These are phyloP conservation scores for Hermatobates lingyangjiaoensis DNA, from an alignment of 1,140 invertebrate genomes.

Conservation along the genomic window DNA sequence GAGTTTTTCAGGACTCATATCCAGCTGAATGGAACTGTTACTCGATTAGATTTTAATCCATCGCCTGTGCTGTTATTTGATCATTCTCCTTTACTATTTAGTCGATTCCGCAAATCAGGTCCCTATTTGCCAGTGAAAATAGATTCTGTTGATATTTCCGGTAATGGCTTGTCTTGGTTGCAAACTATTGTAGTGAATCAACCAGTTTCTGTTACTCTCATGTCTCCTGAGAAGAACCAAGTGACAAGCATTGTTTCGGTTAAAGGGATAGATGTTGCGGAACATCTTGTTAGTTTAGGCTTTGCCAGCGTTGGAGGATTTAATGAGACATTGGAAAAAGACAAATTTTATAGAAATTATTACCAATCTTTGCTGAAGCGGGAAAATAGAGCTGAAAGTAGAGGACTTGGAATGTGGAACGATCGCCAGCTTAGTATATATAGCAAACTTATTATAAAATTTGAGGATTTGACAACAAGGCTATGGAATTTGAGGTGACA, in stretches of 20 bases:
- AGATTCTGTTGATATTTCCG: slow-evolving; percentile 9
- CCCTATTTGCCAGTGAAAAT: slow-evolving; percentile 8
- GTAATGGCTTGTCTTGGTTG: slow-evolving; percentile 13
- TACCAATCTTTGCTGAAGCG: slow-evolving; percentile 9
- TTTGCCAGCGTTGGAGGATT: slow-evolving; percentile 13
- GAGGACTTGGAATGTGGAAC: slow-evolving; percentile 16
- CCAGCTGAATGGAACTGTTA: slow-evolving; percentile 10
- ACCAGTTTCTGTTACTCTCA: slow-evolving; percentile 5
- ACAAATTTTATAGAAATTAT: slow-evolving; percentile 11
- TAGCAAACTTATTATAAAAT: too few species aligned
- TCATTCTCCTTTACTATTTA: slow-evolving; percentile 10
- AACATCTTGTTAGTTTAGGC: slow-evolving; percentile 11
- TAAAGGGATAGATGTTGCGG: slow-evolving; percentile 8
- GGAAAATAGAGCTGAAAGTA: slow-evolving; percentile 9
- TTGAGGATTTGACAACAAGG: too few species aligned
- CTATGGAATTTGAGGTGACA: too few species aligned
- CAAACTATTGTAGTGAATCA: slow-evolving; percentile 10
- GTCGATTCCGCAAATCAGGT: not conserved
- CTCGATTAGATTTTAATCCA: slow-evolving; percentile 6
- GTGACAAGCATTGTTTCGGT: slow-evolving; percentile 14
- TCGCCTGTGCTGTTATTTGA: slow-evolving; percentile 11
- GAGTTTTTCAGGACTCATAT: slow-evolving; percentile 9
- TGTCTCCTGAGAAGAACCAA: slow-evolving; percentile 10
- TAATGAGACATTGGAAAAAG: slow-evolving; percentile 4
- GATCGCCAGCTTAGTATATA: too few species aligned